These are phyloP conservation scores for Oxyura jamaicensis DNA, from an alignment of 2,113 vertebrate genomes.

Conservation along the genomic window DNA sequence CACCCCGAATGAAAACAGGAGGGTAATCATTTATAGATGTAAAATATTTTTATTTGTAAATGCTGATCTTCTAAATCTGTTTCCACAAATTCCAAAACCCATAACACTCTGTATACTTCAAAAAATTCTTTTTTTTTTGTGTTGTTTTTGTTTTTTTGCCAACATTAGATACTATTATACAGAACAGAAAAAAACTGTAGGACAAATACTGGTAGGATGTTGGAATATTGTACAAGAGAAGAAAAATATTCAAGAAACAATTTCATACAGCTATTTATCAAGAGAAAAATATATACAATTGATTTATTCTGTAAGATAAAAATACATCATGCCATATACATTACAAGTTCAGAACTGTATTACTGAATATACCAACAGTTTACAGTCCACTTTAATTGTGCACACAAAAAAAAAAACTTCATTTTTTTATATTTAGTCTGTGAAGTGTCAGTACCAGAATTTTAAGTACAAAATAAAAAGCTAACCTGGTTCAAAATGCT, in stretches of 20 bases:
- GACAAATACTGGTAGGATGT: conserved; percentile 98
- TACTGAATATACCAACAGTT: conserved; percentile 82
- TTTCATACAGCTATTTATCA: conserved; percentile 99
- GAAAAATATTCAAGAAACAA: conserved; percentile 99
- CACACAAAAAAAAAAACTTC: conserved; percentile 88
- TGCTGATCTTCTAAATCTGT: conserved; percentile 97
- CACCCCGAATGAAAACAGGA: neutral
- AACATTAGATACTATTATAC: conserved; percentile 93
- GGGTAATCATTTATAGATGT: conserved; percentile 78
- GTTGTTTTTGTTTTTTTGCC: conserved; percentile 75
- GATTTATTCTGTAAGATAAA: conserved; percentile 98
- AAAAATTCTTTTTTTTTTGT: conserved; percentile 82
- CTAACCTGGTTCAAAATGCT: conserved; percentile 83
- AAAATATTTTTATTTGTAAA: conserved; percentile 99
- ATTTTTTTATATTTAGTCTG: conserved; percentile 86
- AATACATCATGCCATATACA: conserved; percentile 99
- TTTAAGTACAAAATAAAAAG: conserved; percentile 83
- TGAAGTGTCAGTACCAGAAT: conserved; percentile 89
- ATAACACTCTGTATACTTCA: conserved; percentile 93
- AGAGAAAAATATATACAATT: conserved; percentile 99
- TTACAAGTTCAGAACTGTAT: conserved; percentile 91
- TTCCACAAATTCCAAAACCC: conserved; percentile 98
- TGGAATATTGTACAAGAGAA: conserved; percentile 95
- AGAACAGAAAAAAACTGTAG: conserved; percentile 90
- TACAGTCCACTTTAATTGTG: conserved; percentile 92